A percentile compares a stretch with the other conserved stretches of the same genome.
phyloP scores from a whole-genome alignment of 2,888 invertebrate species.

The Nemotelus pantherinus region DNA sequence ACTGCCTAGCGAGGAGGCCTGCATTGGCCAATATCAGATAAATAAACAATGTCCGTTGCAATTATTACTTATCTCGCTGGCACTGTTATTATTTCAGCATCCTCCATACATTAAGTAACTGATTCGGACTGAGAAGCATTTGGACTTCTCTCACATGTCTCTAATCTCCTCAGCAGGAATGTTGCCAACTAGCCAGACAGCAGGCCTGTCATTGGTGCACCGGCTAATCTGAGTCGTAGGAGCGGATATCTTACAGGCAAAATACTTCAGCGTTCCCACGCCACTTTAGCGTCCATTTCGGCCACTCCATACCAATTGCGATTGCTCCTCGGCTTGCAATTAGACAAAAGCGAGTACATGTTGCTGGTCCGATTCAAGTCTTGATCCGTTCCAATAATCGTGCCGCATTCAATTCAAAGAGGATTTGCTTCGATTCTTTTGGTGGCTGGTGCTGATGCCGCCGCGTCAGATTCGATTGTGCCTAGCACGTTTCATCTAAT shows the following conservation, averaged over 20 bases:
- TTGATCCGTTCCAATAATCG: not conserved
- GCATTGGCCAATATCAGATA: not conserved
- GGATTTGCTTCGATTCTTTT: not conserved
- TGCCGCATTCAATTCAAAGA: not conserved
- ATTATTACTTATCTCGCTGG: constrained; percentile 1
- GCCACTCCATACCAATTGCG: not conserved
- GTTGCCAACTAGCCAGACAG: not conserved
- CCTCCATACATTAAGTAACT: not conserved
- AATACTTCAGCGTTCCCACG: constrained; percentile 31
- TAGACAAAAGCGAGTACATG: constrained; percentile 4
- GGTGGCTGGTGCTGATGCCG: not conserved
- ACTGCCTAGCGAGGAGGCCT: not conserved
- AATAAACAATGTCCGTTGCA: constrained; percentile 10
- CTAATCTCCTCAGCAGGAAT: constrained; percentile 11
- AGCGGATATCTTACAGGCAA: constrained; percentile 7
- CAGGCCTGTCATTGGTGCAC: not conserved
- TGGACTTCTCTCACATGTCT: not conserved
- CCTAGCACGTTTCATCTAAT: too few species aligned
- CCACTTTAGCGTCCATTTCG: not conserved
- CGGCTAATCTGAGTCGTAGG: constrained; percentile 16
- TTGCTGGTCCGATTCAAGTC: not conserved
- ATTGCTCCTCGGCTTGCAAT: not conserved
- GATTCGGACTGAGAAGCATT: constrained; percentile 1
- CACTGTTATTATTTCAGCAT: not conserved
- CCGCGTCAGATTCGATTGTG: not conserved